Percentiles rank a stretch among this genome's conserved stretches.
These are phyloP conservation scores for Lingula anatina DNA, from an alignment of 2,888 invertebrate genomes.

Conservation along the genomic window DNA sequence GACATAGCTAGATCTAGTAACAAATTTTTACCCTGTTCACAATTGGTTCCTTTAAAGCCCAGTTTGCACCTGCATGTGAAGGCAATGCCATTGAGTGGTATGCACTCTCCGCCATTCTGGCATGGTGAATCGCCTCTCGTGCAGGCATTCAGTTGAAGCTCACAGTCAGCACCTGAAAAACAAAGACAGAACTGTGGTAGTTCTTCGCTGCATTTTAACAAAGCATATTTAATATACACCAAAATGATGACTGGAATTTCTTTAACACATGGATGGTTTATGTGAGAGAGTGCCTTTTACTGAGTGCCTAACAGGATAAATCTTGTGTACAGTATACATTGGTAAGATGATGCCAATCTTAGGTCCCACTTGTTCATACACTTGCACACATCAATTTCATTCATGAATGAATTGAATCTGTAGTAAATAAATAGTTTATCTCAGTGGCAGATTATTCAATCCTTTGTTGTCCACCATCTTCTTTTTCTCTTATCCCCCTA, in stretches of 20 bases:
- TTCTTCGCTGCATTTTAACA: too few species aligned
- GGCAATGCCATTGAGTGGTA: constrained; percentile 47
- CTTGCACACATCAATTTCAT: too few species aligned
- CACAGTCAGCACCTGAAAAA: constrained; percentile 56
- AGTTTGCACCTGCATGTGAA: constrained; percentile 77
- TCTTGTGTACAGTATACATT: not conserved
- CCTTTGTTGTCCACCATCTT: too few species aligned
- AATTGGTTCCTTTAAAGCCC: constrained; percentile 72
- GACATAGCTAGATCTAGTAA: too few species aligned
- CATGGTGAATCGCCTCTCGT: constrained; percentile 65
- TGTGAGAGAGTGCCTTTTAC: not conserved
- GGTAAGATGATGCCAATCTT: not conserved
- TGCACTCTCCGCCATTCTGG: constrained; percentile 73
- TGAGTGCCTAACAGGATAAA: too few species aligned
- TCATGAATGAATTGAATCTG: too few species aligned
- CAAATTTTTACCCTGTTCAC: constrained; percentile 75
- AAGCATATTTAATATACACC: not conserved
- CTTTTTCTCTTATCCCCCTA: too few species aligned
- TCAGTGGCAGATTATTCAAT: too few species aligned
- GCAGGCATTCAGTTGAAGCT: constrained; percentile 63
- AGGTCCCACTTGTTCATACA: too few species aligned
- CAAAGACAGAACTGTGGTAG: too few species aligned
- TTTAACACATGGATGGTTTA: not conserved
- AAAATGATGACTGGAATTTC: not conserved
- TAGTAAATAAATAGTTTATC: too few species aligned